Evolutionary conservation across 2,113 vertebrate species (phyloP).

Genomic region (Bombycilla garrulus): DNA sequence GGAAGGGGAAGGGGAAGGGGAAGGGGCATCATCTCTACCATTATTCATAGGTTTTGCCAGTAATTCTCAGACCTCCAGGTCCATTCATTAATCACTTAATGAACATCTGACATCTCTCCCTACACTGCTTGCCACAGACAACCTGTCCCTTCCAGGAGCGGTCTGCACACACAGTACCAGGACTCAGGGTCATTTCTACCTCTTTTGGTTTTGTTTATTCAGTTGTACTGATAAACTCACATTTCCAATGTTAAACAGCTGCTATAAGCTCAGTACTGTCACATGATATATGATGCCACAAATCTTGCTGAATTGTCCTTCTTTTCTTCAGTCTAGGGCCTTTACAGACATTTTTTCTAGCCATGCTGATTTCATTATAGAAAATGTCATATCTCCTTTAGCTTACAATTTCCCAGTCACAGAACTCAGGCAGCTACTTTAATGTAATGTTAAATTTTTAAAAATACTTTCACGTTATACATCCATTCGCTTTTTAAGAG

Average conservation of each 20-base stretch:
- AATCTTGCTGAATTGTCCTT: constrained; percentile 11
- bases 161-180: background rate
- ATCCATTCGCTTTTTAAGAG: constrained; percentile 21
- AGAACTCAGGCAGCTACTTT: constrained; percentile 27
- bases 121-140: background rate
- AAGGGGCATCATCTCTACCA: background rate
- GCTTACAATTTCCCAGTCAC: constrained; percentile 29
- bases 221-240: background rate
- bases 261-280: background rate
- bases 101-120: background rate
- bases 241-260: background rate
- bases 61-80: background rate
- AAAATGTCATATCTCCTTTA: constrained; percentile 46
- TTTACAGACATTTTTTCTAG: background rate
- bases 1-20: background rate
- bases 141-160: background rate
- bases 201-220: background rate
- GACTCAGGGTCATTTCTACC: background rate
- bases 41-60: background rate
- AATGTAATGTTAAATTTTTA: constrained; percentile 58
- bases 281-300: background rate
- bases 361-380: constrained; percentile 35
- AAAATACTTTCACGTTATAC: constrained; percentile 29
- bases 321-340: background rate
- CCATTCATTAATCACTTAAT: background rate